A percentile compares a stretch with the other conserved stretches of the same genome.
phyloP scores from a whole-genome alignment of 2,797 vertebrate genomes.

The Enteromius unitaeniatus region DNA sequence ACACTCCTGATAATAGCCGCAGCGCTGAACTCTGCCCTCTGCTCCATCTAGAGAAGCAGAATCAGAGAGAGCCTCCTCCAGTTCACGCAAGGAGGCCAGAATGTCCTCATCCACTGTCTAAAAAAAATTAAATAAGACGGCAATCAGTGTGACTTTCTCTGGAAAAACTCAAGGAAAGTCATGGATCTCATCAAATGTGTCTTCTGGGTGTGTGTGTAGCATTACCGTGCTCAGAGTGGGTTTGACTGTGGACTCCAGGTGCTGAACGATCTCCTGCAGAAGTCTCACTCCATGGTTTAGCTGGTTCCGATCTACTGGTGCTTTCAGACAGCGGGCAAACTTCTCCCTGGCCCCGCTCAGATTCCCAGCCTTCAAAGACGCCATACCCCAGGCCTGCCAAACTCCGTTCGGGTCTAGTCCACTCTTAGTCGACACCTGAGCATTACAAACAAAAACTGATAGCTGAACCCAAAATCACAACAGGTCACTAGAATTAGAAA shows the following conservation, averaged over 20 bases:
- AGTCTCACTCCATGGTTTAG: constrained; percentile 83
- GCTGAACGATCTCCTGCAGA: constrained; percentile 90
- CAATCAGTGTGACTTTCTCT: not conserved
- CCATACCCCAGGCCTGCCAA: constrained; percentile 97
- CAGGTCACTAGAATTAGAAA: not conserved
- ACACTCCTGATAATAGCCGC: constrained; percentile 88
- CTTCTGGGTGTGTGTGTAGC: not conserved
- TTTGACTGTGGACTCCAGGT: constrained; percentile 86
- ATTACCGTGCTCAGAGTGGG: constrained; percentile 81
- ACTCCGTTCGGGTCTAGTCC: constrained; percentile 91
- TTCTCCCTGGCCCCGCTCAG: constrained; percentile 89
- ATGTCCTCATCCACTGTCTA: constrained; percentile 85
- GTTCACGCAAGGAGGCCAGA: constrained; percentile 87
- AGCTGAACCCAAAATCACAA: not conserved
- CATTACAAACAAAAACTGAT: not conserved
- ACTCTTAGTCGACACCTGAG: constrained; percentile 96
- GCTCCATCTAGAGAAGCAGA: constrained; percentile 76
- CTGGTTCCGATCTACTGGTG: constrained; percentile 91
- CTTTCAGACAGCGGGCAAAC: constrained; percentile 89
- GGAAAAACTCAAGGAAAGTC: not conserved
- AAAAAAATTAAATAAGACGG: not conserved
- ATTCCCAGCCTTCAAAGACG: constrained; percentile 90
- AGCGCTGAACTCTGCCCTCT: constrained; percentile 79
- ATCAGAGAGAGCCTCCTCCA: constrained; percentile 83
- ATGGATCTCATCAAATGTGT: not conserved